Base-by-base conservation (phyloP, 1,140 invertebrate species). In the Drosophila mauritiana region DNA sequence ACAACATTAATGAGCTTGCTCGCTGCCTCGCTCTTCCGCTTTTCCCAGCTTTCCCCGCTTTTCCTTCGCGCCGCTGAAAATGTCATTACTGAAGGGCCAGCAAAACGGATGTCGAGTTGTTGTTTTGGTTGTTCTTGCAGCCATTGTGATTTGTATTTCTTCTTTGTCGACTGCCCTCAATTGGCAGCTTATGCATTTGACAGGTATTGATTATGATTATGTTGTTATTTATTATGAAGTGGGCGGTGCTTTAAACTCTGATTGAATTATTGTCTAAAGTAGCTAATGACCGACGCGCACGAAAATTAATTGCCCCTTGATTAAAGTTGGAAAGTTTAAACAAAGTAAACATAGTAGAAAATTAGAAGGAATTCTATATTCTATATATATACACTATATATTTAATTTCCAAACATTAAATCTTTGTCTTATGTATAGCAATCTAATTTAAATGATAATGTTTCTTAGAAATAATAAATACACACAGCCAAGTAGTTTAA, bases 141-240 rank as follows among this genome's bases (percentile, higher is more conserved):
- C 27, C 43, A 37, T 58, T 39, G 40, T 58, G 43, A 49, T 57
- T 67, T 75, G 51, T 73, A 42, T 46, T 45, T 22, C n/a, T 53
- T 52, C 51, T 43, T 48, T 58, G 67, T 70, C 64, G 64, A 70
- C 55, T 48, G 42, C 46, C 54, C 52, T 20, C 54, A 77, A 69
- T 77, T 69, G 56, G 52, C 64, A 61, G 52, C 74, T 77, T 77
- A 59, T 77, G 74, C 51, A 77, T 77, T 56, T 77, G 74, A 76
- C 74, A 77, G 63, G 74, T 77, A 77, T 77, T 77, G 74, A 77
- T 77, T 77, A 69, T 55, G 46, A 76, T 69, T 69, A 57, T 56
- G 51, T 57, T 57, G 42, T 70, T 70, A 70, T 70, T 70, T 49
- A 70, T 57, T 70, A 48, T 20, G 42, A 40, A 48, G 20, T 15